Conservation (phyloP, 2,113 vertebrate species). For the Hyperopisus bebe region DNA sequence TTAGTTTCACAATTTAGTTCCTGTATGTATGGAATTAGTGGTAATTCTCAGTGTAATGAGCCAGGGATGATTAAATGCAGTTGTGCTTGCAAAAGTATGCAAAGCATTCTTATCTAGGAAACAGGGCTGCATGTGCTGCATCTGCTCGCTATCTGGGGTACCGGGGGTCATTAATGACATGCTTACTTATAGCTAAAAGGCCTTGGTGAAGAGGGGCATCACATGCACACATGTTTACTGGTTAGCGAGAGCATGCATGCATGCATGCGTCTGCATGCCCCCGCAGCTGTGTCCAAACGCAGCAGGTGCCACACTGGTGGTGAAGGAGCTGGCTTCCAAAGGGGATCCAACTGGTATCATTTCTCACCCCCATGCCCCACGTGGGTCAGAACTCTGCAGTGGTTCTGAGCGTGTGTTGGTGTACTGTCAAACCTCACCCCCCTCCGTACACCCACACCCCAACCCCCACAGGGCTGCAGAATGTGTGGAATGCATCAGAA, state of each 20-base stretch:
- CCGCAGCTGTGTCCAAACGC: not conserved
- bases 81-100: not conserved
- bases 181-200: conserved; percentile 7
- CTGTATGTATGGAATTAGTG: not conserved
- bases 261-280: not conserved
- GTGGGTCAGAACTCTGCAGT: not conserved
- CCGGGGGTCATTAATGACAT: conserved; percentile 17
- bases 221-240: conserved; percentile 17
- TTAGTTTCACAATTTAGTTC: conserved; percentile 7
- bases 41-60: not conserved
- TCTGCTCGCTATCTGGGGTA: not conserved
- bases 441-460: conserved; percentile 35
- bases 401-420: not conserved
- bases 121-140: not conserved
- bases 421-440: not conserved
- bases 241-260: not conserved
- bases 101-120: not conserved
- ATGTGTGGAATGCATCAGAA: conserved; percentile 65
- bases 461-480: conserved; percentile 62
- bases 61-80: not conserved
- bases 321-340: not conserved
- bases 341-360: not conserved
- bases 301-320: not conserved
- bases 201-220: not conserved
- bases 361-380: not conserved